Evolutionary conservation across 1,140 invertebrate species (phyloP).

Genomic region (Ips typographus): DNA sequence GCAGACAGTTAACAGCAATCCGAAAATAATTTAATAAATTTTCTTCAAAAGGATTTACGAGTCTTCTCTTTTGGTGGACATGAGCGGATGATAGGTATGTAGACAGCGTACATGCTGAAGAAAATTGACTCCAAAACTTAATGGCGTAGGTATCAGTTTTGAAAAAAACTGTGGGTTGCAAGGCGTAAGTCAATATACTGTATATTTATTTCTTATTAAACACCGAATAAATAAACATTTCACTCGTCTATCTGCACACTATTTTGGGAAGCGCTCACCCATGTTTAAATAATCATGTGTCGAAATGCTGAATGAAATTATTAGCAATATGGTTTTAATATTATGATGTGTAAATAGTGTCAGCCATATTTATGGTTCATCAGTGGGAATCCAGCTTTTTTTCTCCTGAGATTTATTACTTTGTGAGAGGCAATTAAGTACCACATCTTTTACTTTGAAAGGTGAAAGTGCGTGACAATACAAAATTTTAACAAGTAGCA

Average conservation of each 20-base stretch:
- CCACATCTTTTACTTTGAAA: too few species aligned
- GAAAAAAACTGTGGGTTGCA: background rate
- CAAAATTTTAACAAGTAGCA: too few species aligned
- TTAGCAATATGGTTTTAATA: constrained; percentile 32
- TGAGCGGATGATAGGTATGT: too few species aligned
- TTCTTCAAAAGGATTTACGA: constrained; percentile 1
- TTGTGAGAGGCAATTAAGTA: too few species aligned
- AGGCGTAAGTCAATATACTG: constrained; percentile 20
- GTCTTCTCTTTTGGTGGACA: too few species aligned
- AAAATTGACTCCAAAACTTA: too few species aligned
- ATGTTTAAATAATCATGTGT: constrained; percentile 28
- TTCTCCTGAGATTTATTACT: background rate
- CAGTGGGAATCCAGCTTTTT: constrained; percentile 8
- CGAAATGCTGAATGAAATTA: constrained; percentile 32
- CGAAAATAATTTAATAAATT: constrained; percentile 18
- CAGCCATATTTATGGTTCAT: constrained; percentile 19
- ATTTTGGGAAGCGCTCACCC: constrained; percentile 14
- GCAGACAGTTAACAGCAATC: constrained; percentile 19
- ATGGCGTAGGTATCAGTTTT: background rate
- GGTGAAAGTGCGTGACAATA: too few species aligned
- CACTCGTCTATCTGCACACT: constrained; percentile 13
- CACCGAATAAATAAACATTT: constrained; percentile 23
- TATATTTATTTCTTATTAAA: constrained; percentile 23
- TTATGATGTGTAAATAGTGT: constrained; percentile 28
- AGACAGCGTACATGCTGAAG: too few species aligned